Conservation (phyloP, 2,888 invertebrate genomes). For the Caradrina clavipalpis region DNA sequence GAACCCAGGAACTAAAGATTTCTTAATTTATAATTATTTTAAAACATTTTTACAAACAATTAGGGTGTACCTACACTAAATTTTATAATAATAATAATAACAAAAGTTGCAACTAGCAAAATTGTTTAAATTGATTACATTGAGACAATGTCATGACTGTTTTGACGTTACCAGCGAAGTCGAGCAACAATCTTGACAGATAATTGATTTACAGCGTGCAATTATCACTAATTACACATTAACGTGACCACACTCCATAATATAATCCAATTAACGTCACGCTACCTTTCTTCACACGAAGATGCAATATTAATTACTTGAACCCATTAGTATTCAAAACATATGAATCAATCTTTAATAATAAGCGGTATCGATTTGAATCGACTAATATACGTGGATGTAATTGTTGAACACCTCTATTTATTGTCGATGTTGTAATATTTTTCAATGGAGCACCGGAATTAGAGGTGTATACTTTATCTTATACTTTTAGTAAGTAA, state of each 20-base stretch:
- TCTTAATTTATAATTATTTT: slow-evolving; percentile 7
- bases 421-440: not conserved
- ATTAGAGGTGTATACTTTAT: too few species aligned
- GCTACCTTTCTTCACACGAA: slow-evolving; percentile 41
- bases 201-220: slow-evolving; percentile 38
- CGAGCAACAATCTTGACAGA: slow-evolving; percentile 34
- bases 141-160: slow-evolving; percentile 65
- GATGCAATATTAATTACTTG: slow-evolving; percentile 10
- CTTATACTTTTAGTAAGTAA: too few species aligned
- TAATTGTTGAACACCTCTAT: slow-evolving; percentile 15
- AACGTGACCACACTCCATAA: slow-evolving; percentile 23
- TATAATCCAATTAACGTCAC: slow-evolving; percentile 41
- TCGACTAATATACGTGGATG: slow-evolving; percentile 30
- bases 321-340: slow-evolving; percentile 10
- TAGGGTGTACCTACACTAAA: slow-evolving; percentile 33
- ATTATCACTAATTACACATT: slow-evolving; percentile 40
- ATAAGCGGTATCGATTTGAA: slow-evolving; percentile 30
- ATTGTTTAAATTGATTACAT: slow-evolving; percentile 66
- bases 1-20: slow-evolving; percentile 6
- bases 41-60: slow-evolving; percentile 58
- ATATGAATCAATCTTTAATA: slow-evolving; percentile 9
- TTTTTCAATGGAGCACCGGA: too few species aligned
- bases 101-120: slow-evolving; percentile 75
- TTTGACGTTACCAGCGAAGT: slow-evolving; percentile 44
- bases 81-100: slow-evolving; percentile 65